phyloP scores from a whole-genome alignment of 2,113 vertebrate species.

The Falcunculus frontatus region DNA sequence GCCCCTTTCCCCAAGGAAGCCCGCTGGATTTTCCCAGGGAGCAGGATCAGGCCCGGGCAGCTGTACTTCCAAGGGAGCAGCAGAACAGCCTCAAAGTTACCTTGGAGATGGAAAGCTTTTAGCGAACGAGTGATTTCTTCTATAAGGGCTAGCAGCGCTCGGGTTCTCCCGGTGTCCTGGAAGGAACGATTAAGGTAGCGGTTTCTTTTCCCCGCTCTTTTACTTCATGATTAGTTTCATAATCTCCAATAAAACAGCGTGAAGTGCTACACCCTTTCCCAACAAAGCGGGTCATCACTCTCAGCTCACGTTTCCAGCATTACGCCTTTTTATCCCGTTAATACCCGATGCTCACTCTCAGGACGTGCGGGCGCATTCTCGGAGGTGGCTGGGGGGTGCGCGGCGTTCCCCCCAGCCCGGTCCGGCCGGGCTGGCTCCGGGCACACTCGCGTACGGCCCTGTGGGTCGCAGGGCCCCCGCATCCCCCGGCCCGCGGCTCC shows the following conservation, averaged over 20 bases:
- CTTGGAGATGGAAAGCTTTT: constrained; percentile 9
- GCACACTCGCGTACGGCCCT: background rate
- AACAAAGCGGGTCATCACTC: background rate
- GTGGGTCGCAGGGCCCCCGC: background rate
- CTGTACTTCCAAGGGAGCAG: background rate
- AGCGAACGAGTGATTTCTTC: background rate
- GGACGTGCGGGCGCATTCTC: background rate
- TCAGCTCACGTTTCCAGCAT: background rate
- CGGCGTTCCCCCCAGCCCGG: background rate
- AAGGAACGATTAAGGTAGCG: background rate
- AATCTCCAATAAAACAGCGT: background rate
- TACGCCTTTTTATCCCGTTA: background rate
- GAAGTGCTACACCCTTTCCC: background rate
- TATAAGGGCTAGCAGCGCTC: background rate
- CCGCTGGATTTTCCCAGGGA: background rate
- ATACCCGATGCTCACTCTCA: background rate
- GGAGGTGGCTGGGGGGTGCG: background rate
- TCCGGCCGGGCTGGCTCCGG: background rate
- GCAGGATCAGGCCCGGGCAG: background rate
- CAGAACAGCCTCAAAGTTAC: background rate
- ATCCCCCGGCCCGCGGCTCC: background rate
- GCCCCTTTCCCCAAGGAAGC: background rate
- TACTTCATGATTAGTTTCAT: background rate
- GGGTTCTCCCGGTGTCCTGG: background rate
- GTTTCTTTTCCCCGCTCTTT: background rate